phyloP scores from a whole-genome alignment of 2,797 vertebrate genomes.

The Onychomys leucogaster region DNA sequence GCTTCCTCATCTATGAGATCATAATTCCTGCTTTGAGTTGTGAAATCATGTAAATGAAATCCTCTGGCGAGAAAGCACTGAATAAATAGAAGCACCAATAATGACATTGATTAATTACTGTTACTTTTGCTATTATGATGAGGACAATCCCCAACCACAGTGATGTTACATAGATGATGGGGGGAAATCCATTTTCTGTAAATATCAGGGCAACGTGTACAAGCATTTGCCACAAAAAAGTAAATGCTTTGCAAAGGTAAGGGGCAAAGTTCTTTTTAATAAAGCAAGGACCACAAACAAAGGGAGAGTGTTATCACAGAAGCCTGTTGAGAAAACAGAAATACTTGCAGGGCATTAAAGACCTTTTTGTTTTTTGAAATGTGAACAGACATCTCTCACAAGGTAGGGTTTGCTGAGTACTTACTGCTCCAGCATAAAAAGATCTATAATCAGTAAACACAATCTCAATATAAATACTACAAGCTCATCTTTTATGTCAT shows the following conservation, averaged over 20 bases:
- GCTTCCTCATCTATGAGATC: not conserved
- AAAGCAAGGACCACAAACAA: slow-evolving; percentile 72
- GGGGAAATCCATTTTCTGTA: not conserved
- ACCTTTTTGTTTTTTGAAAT: slow-evolving; percentile 79
- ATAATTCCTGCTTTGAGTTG: not conserved
- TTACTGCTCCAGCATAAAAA: slow-evolving; percentile 79
- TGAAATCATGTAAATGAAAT: not conserved
- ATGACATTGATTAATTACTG: slow-evolving; percentile 4
- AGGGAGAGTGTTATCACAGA: slow-evolving; percentile 77
- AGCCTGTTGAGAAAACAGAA: slow-evolving; percentile 75
- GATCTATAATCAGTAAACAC: slow-evolving; percentile 82
- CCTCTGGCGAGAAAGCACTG: not conserved
- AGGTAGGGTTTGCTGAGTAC: slow-evolving; percentile 78
- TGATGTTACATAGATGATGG: no score
- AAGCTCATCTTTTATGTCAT: slow-evolving; percentile 78
- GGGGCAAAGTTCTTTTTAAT: slow-evolving; percentile 76
- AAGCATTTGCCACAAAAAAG: not conserved
- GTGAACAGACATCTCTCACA: slow-evolving; percentile 73
- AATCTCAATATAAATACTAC: slow-evolving; percentile 78
- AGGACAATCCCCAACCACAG: not conserved
- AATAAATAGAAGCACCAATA: not conserved
- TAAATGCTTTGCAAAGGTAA: slow-evolving; percentile 55
- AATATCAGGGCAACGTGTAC: not conserved
- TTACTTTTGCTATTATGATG: not conserved
- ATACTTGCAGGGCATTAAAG: slow-evolving; percentile 73